phyloP scores from a whole-genome alignment of 2,113 vertebrate species.

The Callopanchax toddi region DNA sequence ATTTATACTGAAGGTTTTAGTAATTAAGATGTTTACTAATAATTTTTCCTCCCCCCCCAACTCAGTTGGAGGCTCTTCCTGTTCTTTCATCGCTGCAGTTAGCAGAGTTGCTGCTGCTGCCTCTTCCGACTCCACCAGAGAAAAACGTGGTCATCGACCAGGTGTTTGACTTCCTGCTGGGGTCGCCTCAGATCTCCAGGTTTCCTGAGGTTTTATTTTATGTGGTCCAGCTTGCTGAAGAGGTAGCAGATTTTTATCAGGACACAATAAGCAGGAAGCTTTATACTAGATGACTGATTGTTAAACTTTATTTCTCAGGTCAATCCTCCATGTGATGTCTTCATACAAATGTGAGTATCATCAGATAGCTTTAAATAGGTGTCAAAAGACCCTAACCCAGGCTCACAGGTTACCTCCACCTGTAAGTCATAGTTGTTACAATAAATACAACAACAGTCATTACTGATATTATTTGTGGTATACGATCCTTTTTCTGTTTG shows the following conservation, averaged over 20 bases:
- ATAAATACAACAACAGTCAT: no score
- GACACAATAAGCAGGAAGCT: no score
- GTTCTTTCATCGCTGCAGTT: slow-evolving; percentile 57
- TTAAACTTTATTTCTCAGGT: slow-evolving; percentile 28
- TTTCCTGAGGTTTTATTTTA: slow-evolving; percentile 43
- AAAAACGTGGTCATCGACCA: slow-evolving; percentile 53
- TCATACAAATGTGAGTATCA: slow-evolving; percentile 63
- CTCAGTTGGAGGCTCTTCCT: slow-evolving; percentile 62
- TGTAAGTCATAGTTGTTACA: no score
- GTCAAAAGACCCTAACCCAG: no score
- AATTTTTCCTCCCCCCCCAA: neutral
- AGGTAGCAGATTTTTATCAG: slow-evolving; percentile 48
- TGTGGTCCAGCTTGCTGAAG: slow-evolving; percentile 13
- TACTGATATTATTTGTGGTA: no score
- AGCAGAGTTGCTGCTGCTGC: slow-evolving; percentile 66
- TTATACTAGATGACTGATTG: neutral
- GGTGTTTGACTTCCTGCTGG: slow-evolving; percentile 69
- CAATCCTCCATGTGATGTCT: slow-evolving; percentile 44
- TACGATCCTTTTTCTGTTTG: no score
- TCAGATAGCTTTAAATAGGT: no score
- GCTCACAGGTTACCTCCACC: no score
- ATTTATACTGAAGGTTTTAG: neutral
- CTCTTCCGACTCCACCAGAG: slow-evolving; percentile 46
- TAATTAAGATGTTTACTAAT: no score
- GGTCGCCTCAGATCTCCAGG: slow-evolving; percentile 18